These are phyloP conservation scores for Nymphalis io DNA, from an alignment of 1,140 invertebrate species.

Conservation along the genomic window DNA sequence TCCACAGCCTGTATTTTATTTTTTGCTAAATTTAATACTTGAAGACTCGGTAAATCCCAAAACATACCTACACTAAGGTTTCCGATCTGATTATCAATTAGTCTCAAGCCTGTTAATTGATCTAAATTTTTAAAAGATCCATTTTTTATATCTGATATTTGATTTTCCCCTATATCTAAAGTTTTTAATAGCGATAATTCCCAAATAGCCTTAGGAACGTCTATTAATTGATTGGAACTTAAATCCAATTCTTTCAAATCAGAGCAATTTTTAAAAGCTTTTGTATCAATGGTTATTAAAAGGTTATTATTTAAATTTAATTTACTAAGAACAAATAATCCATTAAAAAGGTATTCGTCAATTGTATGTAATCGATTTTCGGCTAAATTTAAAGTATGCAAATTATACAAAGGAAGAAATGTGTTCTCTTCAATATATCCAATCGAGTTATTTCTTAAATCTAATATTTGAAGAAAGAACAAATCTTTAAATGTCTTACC, in stretches of 20 bases:
- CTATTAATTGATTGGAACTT: conserved; percentile 90
- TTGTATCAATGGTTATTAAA: conserved; percentile 87
- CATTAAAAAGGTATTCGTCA: conserved; percentile 91
- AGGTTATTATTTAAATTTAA: conserved; percentile 92
- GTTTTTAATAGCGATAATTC: conserved; percentile 91
- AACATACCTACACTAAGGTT: conserved; percentile 93
- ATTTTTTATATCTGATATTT: conserved; percentile 89
- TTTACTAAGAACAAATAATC: conserved; percentile 91
- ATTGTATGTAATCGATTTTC: conserved; percentile 91
- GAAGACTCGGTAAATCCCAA: conserved; percentile 89
- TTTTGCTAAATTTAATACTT: conserved; percentile 92
- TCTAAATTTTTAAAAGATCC: conserved; percentile 91
- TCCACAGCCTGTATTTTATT: conserved; percentile 93
- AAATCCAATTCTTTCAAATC: conserved; percentile 94
- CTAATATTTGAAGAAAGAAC: conserved; percentile 92
- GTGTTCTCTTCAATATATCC: conserved; percentile 93
- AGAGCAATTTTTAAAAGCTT: conserved; percentile 94
- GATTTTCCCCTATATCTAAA: conserved; percentile 93
- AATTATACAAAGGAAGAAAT: conserved; percentile 91
- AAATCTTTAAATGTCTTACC: conserved; percentile 93
- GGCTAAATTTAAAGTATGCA: conserved; percentile 92
- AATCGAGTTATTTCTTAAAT: conserved; percentile 93
- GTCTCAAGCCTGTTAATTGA: conserved; percentile 90
- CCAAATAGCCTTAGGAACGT: conserved; percentile 90
- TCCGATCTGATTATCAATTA: conserved; percentile 93